Evolutionary conservation across 2,113 vertebrate genomes (phyloP).

Genomic region (Aegithalos caudatus): DNA sequence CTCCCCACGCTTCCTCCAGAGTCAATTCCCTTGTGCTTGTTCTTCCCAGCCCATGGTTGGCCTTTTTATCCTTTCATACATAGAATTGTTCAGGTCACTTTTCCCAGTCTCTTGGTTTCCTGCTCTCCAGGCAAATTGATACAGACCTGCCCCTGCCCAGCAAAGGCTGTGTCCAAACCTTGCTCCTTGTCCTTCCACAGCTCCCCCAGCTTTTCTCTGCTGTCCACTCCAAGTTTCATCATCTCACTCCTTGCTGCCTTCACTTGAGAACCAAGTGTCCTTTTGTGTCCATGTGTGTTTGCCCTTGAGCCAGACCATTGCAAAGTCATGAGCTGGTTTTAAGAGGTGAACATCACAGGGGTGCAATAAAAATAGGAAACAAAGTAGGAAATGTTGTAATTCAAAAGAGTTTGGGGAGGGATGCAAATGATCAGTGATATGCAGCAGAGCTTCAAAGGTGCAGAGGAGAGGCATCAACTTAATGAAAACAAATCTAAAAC

Average conservation of each 20-base stretch:
- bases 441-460: background rate
- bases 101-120: background rate
- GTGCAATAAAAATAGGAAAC: background rate
- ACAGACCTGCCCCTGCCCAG: background rate
- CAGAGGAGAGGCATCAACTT: background rate
- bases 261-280: background rate
- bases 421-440: background rate
- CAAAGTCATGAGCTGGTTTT: background rate
- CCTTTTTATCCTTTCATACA: background rate
- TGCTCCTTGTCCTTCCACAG: background rate
- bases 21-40: background rate
- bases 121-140: background rate
- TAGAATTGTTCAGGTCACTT: background rate
- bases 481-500: background rate
- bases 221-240: too few relatives aligned
- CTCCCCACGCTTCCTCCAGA: background rate
- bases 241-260: background rate
- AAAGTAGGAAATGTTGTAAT: background rate
- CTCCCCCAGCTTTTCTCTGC: background rate
- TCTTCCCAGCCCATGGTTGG: background rate
- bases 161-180: background rate
- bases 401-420: background rate
- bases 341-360: background rate
- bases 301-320: background rate
- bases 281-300: background rate